These are phyloP conservation scores for Macrotis lagotis DNA, from an alignment of 2,113 vertebrate genomes.

Conservation along the genomic window DNA sequence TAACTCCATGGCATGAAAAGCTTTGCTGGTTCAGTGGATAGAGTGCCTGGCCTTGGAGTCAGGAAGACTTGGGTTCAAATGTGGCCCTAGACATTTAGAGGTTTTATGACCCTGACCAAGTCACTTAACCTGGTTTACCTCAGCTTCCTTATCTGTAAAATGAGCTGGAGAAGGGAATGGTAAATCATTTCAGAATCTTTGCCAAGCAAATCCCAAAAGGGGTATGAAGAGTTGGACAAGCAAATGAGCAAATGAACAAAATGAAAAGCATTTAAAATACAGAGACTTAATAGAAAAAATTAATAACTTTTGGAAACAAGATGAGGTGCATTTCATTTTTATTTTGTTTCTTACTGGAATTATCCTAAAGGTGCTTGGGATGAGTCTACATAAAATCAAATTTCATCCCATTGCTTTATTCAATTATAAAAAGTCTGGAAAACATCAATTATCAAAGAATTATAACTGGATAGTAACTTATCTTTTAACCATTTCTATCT, in stretches of 20 bases:
- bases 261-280: background rate
- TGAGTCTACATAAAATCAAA: background rate
- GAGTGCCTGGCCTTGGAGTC: too few relatives aligned
- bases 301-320: background rate
- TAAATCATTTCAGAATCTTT: too few relatives aligned
- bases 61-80: too few relatives aligned
- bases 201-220: background rate
- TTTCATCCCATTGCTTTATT: background rate
- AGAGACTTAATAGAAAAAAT: background rate
- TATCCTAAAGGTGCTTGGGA: background rate
- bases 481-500: background rate
- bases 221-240: background rate
- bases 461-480: too few relatives aligned
- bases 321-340: background rate
- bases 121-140: too few relatives aligned
- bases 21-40: background rate
- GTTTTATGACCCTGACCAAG: too few relatives aligned
- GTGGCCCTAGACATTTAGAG: too few relatives aligned
- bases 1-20: background rate
- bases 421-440: background rate
- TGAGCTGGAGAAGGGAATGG: too few relatives aligned
- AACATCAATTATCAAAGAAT: background rate
- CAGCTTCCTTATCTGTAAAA: too few relatives aligned
- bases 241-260: background rate
- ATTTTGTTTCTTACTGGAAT: background rate